Base-by-base conservation (phyloP, 2,888 invertebrate species). In the Notocelia uddmanniana region DNA sequence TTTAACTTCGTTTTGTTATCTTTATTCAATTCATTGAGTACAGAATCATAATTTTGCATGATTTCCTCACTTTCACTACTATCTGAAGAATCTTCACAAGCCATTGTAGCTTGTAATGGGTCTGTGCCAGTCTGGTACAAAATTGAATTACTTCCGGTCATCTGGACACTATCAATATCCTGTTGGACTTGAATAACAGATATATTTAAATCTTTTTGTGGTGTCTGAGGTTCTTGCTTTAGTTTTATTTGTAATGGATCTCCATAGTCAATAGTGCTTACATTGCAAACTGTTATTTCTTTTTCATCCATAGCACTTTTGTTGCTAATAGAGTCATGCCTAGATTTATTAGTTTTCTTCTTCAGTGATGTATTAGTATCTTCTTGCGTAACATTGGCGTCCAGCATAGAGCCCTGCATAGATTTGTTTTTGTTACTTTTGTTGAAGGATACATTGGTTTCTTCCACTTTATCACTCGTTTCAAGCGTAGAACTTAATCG, bases 201-300 rank as follows among this genome's bases (percentile, higher is more conserved):
- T 6, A 86, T 82, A 50, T 87, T 81, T 1, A 83, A 74, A 67
- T 76, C 77, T 77, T 85, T 90, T 55, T 80, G 79, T 18, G 91
- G 90, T 62, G 91, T 89, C 74, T 88, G 87, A 10, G 85, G 86
- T 77, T 92, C 91, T 74, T 80, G 71, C 83, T 92, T 92, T 34
- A 91, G 75, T 50, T 82, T 73, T 8, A 80, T 74, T 60, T 76
- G 76, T 45, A 92, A 80, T 63, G 92, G 92, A 83, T 92, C 91
- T 26, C 68, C 75, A 62, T 82, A 83, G 15, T 80, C 76, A 31
- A 76, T 37, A 23, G 75, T 62, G 45, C 75, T 82, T 73, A 86
- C 81, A 75, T 86, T 80, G 57, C 63, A 68, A 62, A 88, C 75
- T 5, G 87, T 85, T 1, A 91, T 89, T 85, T 92, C 92, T 69